These are phyloP conservation scores for Falco peregrinus DNA, from an alignment of 2,797 vertebrate genomes.

Conservation along the genomic window DNA sequence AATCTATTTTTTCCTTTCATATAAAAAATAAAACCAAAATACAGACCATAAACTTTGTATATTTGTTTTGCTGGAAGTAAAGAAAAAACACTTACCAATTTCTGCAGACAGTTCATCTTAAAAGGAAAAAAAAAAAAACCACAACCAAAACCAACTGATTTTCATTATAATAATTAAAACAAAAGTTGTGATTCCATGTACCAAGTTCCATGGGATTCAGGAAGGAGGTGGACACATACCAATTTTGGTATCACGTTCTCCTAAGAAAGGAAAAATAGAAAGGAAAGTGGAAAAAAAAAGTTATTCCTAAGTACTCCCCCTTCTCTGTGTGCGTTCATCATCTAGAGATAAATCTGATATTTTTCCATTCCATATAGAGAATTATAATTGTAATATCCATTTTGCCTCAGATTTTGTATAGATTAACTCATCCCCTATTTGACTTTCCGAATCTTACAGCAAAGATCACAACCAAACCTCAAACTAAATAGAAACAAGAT, in stretches of 20 bases:
- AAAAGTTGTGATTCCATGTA: background rate
- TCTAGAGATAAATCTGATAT: background rate
- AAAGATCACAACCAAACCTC: background rate
- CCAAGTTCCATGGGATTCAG: fast-evolving
- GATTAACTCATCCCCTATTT: background rate
- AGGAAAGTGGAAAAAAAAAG: background rate
- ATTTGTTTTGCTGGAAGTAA: background rate
- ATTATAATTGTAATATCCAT: background rate
- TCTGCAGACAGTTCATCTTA: background rate
- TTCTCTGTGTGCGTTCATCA: background rate
- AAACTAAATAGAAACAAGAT: background rate
- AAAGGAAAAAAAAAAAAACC: background rate
- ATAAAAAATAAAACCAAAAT: background rate
- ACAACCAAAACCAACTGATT: background rate
- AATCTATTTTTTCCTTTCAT: background rate
- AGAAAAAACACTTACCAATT: background rate
- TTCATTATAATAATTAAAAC: background rate
- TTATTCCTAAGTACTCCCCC: background rate
- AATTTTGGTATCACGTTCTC: background rate
- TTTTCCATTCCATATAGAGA: background rate
- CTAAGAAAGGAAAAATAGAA: background rate
- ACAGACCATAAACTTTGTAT: fast-evolving
- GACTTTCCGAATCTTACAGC: too few species aligned
- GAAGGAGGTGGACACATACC: background rate
- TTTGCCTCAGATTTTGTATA: background rate